Evolutionary conservation across 2,113 vertebrate genomes (phyloP), one percentile per base, ranked within the genome.

Genomic region (Pelusios castaneus): DNA sequence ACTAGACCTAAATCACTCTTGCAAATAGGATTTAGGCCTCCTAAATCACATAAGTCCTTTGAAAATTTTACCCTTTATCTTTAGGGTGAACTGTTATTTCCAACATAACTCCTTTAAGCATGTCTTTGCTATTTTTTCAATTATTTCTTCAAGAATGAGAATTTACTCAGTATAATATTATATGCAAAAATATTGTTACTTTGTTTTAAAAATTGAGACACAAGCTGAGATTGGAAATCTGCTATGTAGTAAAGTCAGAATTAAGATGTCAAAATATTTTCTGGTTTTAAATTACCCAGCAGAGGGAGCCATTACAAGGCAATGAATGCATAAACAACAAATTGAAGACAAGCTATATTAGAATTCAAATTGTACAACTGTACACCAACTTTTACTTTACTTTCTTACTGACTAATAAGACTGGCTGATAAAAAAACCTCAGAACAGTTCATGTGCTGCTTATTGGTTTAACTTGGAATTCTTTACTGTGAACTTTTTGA

Each of bases 271-370:
- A 88, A 31, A 3, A 38, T 2, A 38, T 2, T 17, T 11, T 19
- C 82, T 24, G 6, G 1, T 49, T 81, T 76, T 8, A 51, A 29
- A 22, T 82, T 41, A 88, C 78, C 92, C 96, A 89, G 92, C 80
- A 97, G 94, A 92, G 94, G 94, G 96, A 95, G 92, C 24, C 25
- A 45, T 45, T 84, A 60, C 79, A 34, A 8, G 49, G 75, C 58
- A 16, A 3, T n/a, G 17, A 60, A 38, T 0, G 1, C 41, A 70
- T 38, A 49, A 51, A 8, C 0, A 1, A 12, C 19, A 10, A 47
- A 67, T 13, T 29, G 25, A n/a, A 38, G 55, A 19, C 47, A 70
- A 79, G 4, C 8, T 91, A 27, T 38, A 31, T 14, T 22, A n/a
- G 6, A 54, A 19, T 27, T 89, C 87, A 80, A 76, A 22, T 76